Conservation (phyloP, 2,113 vertebrate genomes). For the Grallaria varia region DNA sequence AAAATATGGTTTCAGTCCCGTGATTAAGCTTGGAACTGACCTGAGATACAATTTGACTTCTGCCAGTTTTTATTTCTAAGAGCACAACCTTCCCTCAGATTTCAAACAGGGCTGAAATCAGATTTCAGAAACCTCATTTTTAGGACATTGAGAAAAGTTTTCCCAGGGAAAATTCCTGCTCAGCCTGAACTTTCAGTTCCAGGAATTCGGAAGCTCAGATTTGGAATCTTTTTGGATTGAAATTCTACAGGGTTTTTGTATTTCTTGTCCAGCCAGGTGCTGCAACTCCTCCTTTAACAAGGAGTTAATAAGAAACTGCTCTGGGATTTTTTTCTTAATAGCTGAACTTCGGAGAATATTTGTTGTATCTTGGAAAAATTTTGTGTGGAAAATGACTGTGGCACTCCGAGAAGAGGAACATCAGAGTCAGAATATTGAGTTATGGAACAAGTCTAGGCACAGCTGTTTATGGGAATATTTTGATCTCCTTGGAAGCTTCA, state of each 20-base stretch:
- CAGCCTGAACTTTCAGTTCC: neutral
- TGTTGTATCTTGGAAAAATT: neutral
- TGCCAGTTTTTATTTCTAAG: neutral
- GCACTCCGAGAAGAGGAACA: accelerated
- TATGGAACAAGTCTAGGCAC: neutral
- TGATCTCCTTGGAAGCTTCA: neutral
- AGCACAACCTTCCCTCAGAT: neutral
- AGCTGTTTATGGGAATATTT: neutral
- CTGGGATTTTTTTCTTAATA: neutral
- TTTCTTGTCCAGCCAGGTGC: neutral
- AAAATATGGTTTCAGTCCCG: neutral
- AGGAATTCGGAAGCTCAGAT: neutral
- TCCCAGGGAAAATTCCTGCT: neutral
- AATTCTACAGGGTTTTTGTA: neutral
- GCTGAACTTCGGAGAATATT: neutral
- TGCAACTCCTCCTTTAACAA: neutral
- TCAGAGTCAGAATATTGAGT: neutral
- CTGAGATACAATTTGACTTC: neutral
- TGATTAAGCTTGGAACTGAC: neutral
- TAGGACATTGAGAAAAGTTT: neutral
- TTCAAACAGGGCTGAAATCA: neutral
- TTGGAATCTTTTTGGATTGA: neutral
- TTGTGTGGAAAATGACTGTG: neutral
- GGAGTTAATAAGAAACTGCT: neutral
- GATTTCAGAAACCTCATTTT: neutral